phyloP scores from a whole-genome alignment of 2,797 vertebrate species.

The Trichosurus vulpecula region DNA sequence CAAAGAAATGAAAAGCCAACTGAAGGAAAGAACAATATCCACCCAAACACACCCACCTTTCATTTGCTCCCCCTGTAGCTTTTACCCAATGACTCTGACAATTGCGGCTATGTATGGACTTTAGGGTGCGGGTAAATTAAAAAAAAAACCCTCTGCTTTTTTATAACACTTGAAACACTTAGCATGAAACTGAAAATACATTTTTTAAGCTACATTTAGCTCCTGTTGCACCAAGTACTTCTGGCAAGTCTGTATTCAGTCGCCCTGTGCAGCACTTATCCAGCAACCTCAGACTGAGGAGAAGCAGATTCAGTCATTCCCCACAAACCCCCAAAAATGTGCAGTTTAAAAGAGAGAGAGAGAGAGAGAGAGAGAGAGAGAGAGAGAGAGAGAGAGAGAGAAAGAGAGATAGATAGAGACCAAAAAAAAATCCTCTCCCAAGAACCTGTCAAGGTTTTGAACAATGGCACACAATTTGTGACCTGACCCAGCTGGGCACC shows the following conservation, averaged over 20 bases:
- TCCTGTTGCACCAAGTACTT: background rate
- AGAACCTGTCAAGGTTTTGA: background rate
- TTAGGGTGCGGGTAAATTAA: background rate
- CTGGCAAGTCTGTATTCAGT: background rate
- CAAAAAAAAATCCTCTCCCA: background rate
- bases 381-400: background rate
- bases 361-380: background rate
- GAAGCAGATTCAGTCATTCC: background rate
- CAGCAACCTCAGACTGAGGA: constrained; percentile 24
- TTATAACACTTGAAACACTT: background rate
- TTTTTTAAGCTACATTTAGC: constrained; percentile 9
- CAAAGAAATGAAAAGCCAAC: constrained; percentile 62
- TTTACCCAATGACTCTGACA: background rate
- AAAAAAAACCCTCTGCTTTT: constrained; percentile 43
- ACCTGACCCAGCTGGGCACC: constrained; percentile 6
- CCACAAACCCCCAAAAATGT: constrained; percentile 24
- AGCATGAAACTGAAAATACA: background rate
- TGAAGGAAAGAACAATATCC: constrained; percentile 24
- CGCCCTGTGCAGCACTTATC: background rate
- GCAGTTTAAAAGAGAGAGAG: accelerated
- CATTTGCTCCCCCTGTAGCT: constrained; percentile 5
- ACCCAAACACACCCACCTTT: constrained; percentile 4
- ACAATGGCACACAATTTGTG: background rate
- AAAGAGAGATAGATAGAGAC: background rate
- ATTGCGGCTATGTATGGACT: background rate